Evolutionary conservation across 2,113 vertebrate genomes (phyloP).

Genomic region (Nibea albiflora): DNA sequence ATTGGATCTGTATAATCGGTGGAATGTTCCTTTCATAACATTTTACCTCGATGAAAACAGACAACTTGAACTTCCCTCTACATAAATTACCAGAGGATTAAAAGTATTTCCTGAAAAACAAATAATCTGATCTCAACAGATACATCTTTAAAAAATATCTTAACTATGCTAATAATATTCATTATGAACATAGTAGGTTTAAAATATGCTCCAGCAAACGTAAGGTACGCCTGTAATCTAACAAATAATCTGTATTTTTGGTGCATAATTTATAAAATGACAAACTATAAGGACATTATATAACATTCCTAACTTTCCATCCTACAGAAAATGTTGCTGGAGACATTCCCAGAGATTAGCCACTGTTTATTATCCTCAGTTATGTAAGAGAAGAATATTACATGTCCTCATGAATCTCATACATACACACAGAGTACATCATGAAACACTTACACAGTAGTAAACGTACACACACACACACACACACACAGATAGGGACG

Average conservation of each 20-base stretch:
- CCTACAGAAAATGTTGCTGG: neutral
- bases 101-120: neutral
- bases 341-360: neutral
- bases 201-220: neutral
- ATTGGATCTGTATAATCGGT: neutral
- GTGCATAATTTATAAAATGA: neutral
- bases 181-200: neutral
- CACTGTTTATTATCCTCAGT: constrained; percentile 41
- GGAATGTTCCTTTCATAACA: neutral
- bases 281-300: neutral
- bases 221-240: neutral
- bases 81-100: neutral
- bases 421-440: constrained; percentile 14
- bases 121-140: too few species aligned
- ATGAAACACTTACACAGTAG: constrained; percentile 18
- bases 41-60: neutral
- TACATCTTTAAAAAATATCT: too few species aligned
- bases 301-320: constrained; percentile 2
- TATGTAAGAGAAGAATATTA: constrained; percentile 53
- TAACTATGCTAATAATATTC: neutral
- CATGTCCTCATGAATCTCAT: constrained; percentile 26
- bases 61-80: neutral
- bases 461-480: neutral
- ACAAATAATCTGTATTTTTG: neutral
- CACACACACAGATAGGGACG: neutral